Evolutionary conservation across 2,888 invertebrate genomes (phyloP), one percentile per base, ranked within the genome.

Genomic region (Caenorhabditis sulstoni): DNA sequence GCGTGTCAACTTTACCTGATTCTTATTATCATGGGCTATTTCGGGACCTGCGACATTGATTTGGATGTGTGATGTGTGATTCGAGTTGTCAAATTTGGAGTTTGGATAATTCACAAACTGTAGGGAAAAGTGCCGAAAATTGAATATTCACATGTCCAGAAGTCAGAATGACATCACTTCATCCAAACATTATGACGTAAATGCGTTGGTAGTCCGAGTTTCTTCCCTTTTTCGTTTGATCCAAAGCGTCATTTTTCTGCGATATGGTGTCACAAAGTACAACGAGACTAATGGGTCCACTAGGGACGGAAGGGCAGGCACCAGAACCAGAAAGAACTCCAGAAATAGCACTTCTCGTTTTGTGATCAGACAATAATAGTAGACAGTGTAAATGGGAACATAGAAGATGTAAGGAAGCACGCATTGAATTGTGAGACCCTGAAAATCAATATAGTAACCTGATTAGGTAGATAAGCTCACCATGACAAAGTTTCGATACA

Each of bases 381-480:
- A 70, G 3, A 70, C n/a, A 0, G 37, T 39, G n/a, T 70, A 70
- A 5, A 70, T 70, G 0, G 70, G 70, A 1, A 70, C 14, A 22
- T 70, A 70, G 61, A 53, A 70, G 1, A 70, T 35, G 18, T 62
- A 62, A 1, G 70, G 70, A 1, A 62, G 47, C 4, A 52, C 29
- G 14, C 70, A 70, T 47, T 70, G 70, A n/a, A 70, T 45, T 0
- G 70, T 52, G 8, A 70, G 61, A 8, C 70, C 70, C 68, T 68
- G 67, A 68, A 18, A 18, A 20, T 8, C 7, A 41, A 41, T 11
- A 3, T 3, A 14, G 3, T 41, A 41, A 11, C 11, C 41, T 8
- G 11, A 41, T 29, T 7, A 29, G 7, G 29, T 29, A 5, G 3
- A 7, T 5, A 29, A 29, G 7, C 29, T 3, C 11, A 67, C 66